These are phyloP conservation scores for Leucopsar rothschildi DNA, from an alignment of 2,113 vertebrate genomes.

Conservation along the genomic window DNA sequence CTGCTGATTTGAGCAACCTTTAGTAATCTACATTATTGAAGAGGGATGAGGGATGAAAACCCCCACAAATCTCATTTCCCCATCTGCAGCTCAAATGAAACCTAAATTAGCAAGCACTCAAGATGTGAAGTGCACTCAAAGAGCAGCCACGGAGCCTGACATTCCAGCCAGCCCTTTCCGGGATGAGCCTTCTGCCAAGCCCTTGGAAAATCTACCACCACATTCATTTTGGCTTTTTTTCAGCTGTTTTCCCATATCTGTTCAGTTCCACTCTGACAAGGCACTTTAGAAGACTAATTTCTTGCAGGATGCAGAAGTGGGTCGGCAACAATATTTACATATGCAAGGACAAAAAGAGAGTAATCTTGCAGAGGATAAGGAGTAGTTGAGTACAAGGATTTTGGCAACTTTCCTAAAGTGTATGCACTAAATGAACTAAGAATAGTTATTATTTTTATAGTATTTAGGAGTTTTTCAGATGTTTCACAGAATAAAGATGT, in stretches of 20 bases:
- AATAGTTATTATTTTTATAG: neutral
- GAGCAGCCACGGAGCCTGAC: neutral
- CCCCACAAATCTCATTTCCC: neutral
- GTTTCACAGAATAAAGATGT: neutral
- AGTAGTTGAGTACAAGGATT: neutral
- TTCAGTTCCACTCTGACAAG: neutral
- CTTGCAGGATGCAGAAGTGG: neutral
- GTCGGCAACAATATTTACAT: neutral
- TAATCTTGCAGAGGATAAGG: neutral
- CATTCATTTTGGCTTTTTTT: neutral
- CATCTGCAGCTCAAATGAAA: neutral
- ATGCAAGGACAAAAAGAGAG: neutral
- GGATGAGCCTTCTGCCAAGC: neutral
- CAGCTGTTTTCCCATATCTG: neutral
- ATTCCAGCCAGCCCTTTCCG: neutral
- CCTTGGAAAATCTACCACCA: neutral
- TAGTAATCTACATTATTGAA: neutral
- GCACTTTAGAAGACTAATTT: neutral
- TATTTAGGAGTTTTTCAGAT: neutral
- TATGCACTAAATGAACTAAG: neutral
- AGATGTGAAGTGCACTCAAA: neutral
- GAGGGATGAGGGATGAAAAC: neutral
- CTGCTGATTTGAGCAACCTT: neutral
- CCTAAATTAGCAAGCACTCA: neutral
- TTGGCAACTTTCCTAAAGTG: neutral